Percentiles rank a stretch among this genome's conserved stretches.
Evolutionary conservation across 1,140 invertebrate species (phyloP).

Genomic region (Bombus affinis): DNA sequence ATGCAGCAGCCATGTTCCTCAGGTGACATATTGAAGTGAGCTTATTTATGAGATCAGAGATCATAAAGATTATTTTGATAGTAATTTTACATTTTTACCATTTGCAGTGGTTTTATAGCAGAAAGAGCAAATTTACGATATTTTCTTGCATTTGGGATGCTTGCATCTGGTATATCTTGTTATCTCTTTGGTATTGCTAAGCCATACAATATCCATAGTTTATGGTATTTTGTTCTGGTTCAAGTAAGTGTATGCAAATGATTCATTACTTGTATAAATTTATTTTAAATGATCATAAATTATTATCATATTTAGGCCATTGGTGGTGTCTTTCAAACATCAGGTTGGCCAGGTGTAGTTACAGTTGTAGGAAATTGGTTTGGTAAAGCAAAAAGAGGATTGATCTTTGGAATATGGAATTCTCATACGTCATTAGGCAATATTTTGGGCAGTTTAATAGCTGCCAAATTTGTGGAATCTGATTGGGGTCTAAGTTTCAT

Average conservation of each 20-base stretch:
- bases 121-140: conserved; percentile 95
- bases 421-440: conserved; percentile 98
- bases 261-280: background rate
- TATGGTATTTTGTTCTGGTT: conserved; percentile 93
- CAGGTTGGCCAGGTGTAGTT: conserved; percentile 97
- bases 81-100: conserved; percentile 54
- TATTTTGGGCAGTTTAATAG: conserved; percentile 93
- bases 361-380: conserved; percentile 98
- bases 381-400: conserved; percentile 93
- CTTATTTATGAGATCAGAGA: conserved; percentile 39
- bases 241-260: conserved; percentile 85
- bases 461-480: conserved; percentile 91
- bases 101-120: conserved; percentile 91
- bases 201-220: conserved; percentile 91
- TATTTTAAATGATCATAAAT: conserved; percentile 7
- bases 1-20: conserved; percentile 97
- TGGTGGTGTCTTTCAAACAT: conserved; percentile 94
- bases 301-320: conserved; percentile 84
- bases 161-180: conserved; percentile 93
- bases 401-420: conserved; percentile 98
- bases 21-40: conserved; percentile 83
- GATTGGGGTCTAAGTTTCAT: conserved; percentile 97
- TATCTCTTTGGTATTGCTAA: conserved; percentile 95
- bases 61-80: conserved; percentile 17
- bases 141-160: conserved; percentile 95